Conservation (phyloP, 2,888 invertebrate species). For the Brenthis hecate region DNA sequence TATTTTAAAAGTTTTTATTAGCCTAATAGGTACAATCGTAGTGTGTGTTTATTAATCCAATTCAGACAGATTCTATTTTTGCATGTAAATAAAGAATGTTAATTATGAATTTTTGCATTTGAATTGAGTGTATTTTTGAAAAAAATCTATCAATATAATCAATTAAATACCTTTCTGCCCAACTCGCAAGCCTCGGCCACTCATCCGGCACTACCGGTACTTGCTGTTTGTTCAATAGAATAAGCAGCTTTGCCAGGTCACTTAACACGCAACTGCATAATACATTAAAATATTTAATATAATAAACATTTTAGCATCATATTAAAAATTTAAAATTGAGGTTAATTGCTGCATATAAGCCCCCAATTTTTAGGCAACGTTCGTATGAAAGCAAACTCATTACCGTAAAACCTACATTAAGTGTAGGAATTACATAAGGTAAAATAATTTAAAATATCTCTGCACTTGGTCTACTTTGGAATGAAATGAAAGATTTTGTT, state of each 20-base stretch:
- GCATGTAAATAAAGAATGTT: background rate
- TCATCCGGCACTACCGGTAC: conserved; percentile 90
- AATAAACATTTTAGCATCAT: conserved; percentile 12
- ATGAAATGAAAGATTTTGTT: background rate
- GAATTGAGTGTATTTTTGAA: background rate
- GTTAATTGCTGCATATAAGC: conserved; percentile 19
- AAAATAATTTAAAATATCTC: no score
- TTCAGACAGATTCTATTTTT: no score
- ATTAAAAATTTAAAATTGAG: conserved; percentile 10
- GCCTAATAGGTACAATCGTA: no score
- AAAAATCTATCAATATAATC: background rate
- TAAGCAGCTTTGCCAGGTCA: conserved; percentile 91
- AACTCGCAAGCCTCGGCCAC: conserved; percentile 90
- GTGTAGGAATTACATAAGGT: background rate
- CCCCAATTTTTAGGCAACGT: conserved; percentile 4
- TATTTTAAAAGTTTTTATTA: no score
- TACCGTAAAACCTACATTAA: conserved; percentile 10
- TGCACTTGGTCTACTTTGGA: background rate
- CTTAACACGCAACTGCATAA: conserved; percentile 79
- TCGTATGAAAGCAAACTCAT: background rate
- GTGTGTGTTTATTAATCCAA: no score
- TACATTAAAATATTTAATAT: conserved; percentile 21
- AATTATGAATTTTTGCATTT: background rate
- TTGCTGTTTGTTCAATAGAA: conserved; percentile 89
- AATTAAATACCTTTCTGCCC: conserved; percentile 87